Base-by-base conservation (phyloP, 2,888 invertebrate species). In the Mesodorylaimus sp. region DNA sequence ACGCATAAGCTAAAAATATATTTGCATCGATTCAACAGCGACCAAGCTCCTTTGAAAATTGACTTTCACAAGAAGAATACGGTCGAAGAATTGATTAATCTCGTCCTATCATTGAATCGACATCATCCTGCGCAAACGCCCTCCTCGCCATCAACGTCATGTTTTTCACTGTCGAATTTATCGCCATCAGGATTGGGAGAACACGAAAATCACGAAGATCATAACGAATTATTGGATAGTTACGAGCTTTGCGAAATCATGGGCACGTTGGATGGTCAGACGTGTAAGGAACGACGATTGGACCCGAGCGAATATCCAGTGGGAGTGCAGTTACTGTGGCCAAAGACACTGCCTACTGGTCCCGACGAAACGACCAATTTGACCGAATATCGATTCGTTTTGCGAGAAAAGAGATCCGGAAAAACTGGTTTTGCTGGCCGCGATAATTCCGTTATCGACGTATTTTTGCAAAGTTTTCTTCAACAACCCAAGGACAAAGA, bases 401-500 rank as follows among this genome's bases (percentile, higher is more conserved):
- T 45, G 21, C 43, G 47, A 5, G 38, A 47, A 47, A 47, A 47
- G 25, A 32, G 32, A 32, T 21, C 38, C n/a, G 7, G 38, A 3
- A 43, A 43, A 43, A 26, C 27, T 19, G n/a, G 5, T 5, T 25
- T 7, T 26, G 44, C 82, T 63, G 85, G 86, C 67, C 24, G 27
- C 10, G 44, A 43, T 26, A 84, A 83, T 69, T 62, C 65, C 29
- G 85, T 85, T 67, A 83, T 86, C 45, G 87, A 89, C 72, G 76
- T 86, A 55, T 83, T 89, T 66, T 80, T 87, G 65, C 86, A 87
- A 68, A 85, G 85, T 70, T 89, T 91, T 70, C 75, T 89, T 29
- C 81, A 83, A 64, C 88, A 89, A 69, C 87, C 88, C 21, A 80
- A 83, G 65, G 85, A 87, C 70, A 78, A 86, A 59, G 89, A 91